phyloP scores from a whole-genome alignment of 2,888 invertebrate species.

The Conchocele bisecta region DNA sequence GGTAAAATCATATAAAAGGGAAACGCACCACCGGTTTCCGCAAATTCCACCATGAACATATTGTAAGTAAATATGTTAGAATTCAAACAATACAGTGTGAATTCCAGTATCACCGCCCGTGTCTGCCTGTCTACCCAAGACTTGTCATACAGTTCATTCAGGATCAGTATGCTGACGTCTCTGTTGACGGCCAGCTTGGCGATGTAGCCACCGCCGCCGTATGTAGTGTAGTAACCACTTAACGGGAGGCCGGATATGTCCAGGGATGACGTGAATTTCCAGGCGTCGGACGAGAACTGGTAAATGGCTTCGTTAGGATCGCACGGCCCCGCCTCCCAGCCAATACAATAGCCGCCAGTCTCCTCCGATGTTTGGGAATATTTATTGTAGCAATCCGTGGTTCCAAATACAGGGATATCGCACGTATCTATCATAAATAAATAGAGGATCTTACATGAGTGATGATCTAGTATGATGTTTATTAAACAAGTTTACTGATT shows the following conservation, averaged over 20 bases:
- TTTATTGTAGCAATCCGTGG: slow-evolving; percentile 39
- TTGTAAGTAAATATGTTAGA: slow-evolving; percentile 72
- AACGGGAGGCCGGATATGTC: slow-evolving; percentile 68
- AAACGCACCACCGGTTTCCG: slow-evolving; percentile 72
- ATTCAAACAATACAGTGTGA: slow-evolving; percentile 73
- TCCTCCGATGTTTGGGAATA: slow-evolving; percentile 58
- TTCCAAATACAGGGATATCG: slow-evolving; percentile 45
- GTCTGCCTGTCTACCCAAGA: slow-evolving; percentile 75
- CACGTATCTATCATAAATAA: too few species aligned
- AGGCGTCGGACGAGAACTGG: slow-evolving; percentile 60
- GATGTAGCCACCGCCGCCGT: slow-evolving; percentile 75
- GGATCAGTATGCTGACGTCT: slow-evolving; percentile 60
- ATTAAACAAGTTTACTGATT: too few species aligned
- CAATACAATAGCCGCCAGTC: slow-evolving; percentile 54
- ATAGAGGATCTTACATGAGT: too few species aligned
- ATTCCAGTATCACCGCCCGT: slow-evolving; percentile 73
- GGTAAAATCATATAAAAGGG: slow-evolving; percentile 62
- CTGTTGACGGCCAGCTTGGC: slow-evolving; percentile 66
- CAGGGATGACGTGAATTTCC: slow-evolving; percentile 64
- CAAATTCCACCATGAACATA: slow-evolving; percentile 73
- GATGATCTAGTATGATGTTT: too few species aligned
- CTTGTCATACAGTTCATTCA: slow-evolving; percentile 55
- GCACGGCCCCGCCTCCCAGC: slow-evolving; percentile 57
- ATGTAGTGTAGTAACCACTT: slow-evolving; percentile 60
- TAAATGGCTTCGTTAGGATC: slow-evolving; percentile 43